These are phyloP conservation scores for Heliconius eleuchia DNA, from an alignment of 1,140 invertebrate species.

Conservation along the genomic window DNA sequence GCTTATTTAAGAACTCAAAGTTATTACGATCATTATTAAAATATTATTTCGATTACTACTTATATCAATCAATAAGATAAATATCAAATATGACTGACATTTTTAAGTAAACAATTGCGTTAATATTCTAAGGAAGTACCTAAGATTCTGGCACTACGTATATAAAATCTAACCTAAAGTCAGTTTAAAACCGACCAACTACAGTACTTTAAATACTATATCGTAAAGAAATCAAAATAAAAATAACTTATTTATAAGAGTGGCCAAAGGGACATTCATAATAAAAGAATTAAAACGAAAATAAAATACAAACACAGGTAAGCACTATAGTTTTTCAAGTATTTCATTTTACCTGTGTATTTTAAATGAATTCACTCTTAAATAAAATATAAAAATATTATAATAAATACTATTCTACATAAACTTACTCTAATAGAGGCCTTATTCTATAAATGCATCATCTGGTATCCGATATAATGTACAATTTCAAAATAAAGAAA, in stretches of 20 bases:
- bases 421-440: conserved; percentile 10
- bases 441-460: conserved; percentile 65
- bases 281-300: too few relatives aligned
- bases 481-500: conserved; percentile 45
- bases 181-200: conserved; percentile 47
- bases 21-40: too few relatives aligned
- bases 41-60: too few relatives aligned
- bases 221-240: neutral
- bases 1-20: too few relatives aligned
- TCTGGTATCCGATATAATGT: conserved; percentile 66
- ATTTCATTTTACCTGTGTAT: too few relatives aligned
- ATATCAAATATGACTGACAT: neutral
- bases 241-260: neutral
- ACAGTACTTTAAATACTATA: neutral
- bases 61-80: too few relatives aligned
- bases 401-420: conserved; percentile 24
- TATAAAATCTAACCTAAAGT: conserved; percentile 42
- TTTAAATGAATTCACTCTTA: too few relatives aligned
- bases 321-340: too few relatives aligned
- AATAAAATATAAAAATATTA: neutral
- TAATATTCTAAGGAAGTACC: conserved; percentile 22
- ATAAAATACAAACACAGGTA: too few relatives aligned
- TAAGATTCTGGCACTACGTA: conserved; percentile 49
- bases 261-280: neutral
- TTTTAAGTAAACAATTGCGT: conserved; percentile 5